Evolutionary conservation across 2,797 vertebrate genomes (phyloP).

Genomic region (Liasis olivaceus): DNA sequence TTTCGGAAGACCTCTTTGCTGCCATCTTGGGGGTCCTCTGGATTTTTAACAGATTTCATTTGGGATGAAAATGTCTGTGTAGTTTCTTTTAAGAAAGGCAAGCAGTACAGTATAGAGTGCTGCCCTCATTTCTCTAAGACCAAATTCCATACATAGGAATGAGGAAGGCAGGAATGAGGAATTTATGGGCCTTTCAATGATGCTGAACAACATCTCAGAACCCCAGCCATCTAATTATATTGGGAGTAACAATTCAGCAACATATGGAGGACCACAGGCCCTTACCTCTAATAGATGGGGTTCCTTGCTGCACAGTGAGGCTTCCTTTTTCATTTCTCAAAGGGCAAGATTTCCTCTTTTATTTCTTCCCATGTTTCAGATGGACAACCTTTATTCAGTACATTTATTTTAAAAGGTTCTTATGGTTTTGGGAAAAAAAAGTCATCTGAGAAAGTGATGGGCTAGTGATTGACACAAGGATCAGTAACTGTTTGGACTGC

Average conservation of each 20-base stretch:
- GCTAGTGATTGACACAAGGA: neutral
- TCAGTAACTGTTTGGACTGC: neutral
- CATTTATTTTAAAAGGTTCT: neutral
- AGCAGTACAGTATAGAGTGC: neutral
- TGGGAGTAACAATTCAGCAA: neutral
- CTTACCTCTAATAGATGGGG: neutral
- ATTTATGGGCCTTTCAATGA: neutral
- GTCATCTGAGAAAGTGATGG: neutral
- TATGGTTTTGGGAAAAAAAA: neutral
- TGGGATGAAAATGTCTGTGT: neutral
- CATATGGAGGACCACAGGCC: neutral
- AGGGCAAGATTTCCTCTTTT: neutral
- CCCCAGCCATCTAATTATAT: neutral
- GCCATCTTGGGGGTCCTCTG: neutral
- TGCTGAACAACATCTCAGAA: neutral
- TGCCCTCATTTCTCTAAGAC: neutral
- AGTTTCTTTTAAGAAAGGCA: neutral
- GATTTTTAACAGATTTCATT: neutral
- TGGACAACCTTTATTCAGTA: neutral
- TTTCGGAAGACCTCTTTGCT: neutral
- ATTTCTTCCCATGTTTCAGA: neutral
- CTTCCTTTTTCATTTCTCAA: neutral
- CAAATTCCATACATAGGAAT: neutral
- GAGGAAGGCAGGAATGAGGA: neutral
- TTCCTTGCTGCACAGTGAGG: neutral